Base-by-base conservation (phyloP, 2,888 invertebrate genomes). In the Xestia c-nigrum region DNA sequence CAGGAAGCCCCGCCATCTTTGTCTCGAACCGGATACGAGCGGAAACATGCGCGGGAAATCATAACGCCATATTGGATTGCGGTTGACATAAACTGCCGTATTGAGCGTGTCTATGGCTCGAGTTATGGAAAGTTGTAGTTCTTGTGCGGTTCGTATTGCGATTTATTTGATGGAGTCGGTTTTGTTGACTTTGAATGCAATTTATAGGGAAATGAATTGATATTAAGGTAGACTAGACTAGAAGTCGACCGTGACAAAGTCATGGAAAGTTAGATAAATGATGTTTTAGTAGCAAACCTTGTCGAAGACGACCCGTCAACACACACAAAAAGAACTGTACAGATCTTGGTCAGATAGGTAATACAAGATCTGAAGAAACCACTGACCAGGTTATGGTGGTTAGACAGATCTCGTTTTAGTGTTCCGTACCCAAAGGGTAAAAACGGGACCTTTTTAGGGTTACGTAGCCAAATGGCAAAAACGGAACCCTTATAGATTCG, bases 1-100 rank as follows among this genome's bases (percentile, higher is more conserved):
- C 87, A 89, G 91, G 91, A 92, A 92, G 84, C 86, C 65, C 84
- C 78, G 86, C 90, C 91, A 92, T 92, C 88, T 89, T 89, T 85
- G 88, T 74, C 79, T 40, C 76, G 72, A 83, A 80, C 87, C 90
- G 92, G 88, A 88, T 83, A 69, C 80, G 80, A 86, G 85, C 84
- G 85, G 88, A 89, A 90, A 88, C 87, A 86, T 79, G 76, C 87
- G 87, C 91, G 90, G 91, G 91, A 91, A 92, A 91, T 88, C 86
- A 87, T 88, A 86, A 80, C 88, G 85, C 91, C 90, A 89, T 91
- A 90, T 90, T 88, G 86, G 88, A 83, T 79, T 68, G 85, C 46
- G 79, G 78, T 78, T 86, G 80, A 81, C 88, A 83, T 83, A 76
- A 84, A 87, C 72, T 77, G 70, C 78, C 76, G 72, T 76, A 79